A percentile compares a stretch with the other conserved stretches of the same genome.
phyloP scores from a whole-genome alignment of 1,140 invertebrate genomes.

The Harpegnathos saltator region DNA sequence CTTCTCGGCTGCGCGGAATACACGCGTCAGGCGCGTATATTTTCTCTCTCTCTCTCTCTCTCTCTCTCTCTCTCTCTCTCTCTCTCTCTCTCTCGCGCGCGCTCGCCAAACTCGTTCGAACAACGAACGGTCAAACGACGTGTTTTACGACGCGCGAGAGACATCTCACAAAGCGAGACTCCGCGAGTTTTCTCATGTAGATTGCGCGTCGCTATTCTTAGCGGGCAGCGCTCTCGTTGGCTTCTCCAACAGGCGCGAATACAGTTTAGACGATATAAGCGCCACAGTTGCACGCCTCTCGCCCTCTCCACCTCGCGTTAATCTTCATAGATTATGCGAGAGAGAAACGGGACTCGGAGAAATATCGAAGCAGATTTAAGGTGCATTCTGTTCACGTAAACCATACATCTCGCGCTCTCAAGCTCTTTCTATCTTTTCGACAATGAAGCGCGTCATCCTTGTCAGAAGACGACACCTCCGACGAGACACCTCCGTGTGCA shows the following conservation, averaged over 20 bases:
- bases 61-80: no score
- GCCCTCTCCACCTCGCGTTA: constrained; percentile 22
- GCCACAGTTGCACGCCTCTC: constrained; percentile 44
- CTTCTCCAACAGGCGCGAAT: constrained; percentile 51
- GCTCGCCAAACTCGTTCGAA: constrained; percentile 38
- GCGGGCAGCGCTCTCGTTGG: constrained; percentile 42
- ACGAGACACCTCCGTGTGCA: no score
- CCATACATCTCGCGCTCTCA: constrained; percentile 22
- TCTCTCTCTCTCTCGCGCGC: no score
- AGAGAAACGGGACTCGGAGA: not conserved
- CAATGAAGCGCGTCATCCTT: constrained; percentile 13
- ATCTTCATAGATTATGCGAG: constrained; percentile 43
- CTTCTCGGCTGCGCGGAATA: not conserved
- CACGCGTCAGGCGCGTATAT: not conserved
- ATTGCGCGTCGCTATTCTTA: constrained; percentile 58
- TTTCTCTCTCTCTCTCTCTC: not conserved
- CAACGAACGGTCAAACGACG: constrained; percentile 37
- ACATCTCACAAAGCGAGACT: constrained; percentile 51
- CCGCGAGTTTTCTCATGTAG: constrained; percentile 58
- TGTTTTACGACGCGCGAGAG: constrained; percentile 52
- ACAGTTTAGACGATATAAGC: constrained; percentile 48
- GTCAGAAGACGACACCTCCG: not conserved
- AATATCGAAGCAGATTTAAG: constrained; percentile 24
- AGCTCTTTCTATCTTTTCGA: constrained; percentile 34
- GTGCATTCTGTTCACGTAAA: constrained; percentile 41